These are phyloP conservation scores for Sweltsa coloradensis DNA, from an alignment of 1,140 invertebrate genomes.

Conservation along the genomic window DNA sequence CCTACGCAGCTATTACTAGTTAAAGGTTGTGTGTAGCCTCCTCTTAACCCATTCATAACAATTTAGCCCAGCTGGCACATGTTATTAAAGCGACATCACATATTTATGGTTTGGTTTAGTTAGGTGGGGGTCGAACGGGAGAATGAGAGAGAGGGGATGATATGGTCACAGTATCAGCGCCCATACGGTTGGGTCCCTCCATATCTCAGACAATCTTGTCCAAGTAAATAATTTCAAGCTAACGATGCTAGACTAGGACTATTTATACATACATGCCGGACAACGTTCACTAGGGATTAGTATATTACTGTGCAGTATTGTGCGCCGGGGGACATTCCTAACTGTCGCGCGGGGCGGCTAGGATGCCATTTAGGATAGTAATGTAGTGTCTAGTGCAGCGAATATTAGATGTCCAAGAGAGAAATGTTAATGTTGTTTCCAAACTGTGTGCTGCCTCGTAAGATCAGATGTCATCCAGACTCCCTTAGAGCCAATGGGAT, in stretches of 20 bases:
- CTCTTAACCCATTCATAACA: slow-evolving; percentile 26
- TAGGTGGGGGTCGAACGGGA: not conserved
- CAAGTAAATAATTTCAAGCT: slow-evolving; percentile 15
- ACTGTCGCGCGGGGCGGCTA: too few species aligned
- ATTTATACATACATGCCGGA: not conserved
- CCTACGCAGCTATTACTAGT: slow-evolving; percentile 4
- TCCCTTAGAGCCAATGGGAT: too few species aligned
- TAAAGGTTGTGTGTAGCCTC: slow-evolving; percentile 11
- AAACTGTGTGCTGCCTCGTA: too few species aligned
- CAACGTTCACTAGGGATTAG: slow-evolving; percentile 1
- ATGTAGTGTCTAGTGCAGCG: too few species aligned
- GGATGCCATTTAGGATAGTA: too few species aligned
- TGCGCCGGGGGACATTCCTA: not conserved
- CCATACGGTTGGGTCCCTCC: too few species aligned
- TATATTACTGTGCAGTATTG: slow-evolving; percentile 10
- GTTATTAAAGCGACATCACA: slow-evolving; percentile 30
- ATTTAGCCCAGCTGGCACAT: slow-evolving; percentile 30
- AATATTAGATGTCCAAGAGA: too few species aligned
- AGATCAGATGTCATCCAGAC: too few species aligned
- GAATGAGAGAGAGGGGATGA: too few species aligned
- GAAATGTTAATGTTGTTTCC: too few species aligned
- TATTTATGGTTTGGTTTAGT: slow-evolving; percentile 24
- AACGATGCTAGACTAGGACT: not conserved
- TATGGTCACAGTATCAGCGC: too few species aligned
- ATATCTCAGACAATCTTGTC: slow-evolving; percentile 14